Evolutionary conservation across 2,797 vertebrate species (phyloP).

Genomic region (Notolabrus celidotus): DNA sequence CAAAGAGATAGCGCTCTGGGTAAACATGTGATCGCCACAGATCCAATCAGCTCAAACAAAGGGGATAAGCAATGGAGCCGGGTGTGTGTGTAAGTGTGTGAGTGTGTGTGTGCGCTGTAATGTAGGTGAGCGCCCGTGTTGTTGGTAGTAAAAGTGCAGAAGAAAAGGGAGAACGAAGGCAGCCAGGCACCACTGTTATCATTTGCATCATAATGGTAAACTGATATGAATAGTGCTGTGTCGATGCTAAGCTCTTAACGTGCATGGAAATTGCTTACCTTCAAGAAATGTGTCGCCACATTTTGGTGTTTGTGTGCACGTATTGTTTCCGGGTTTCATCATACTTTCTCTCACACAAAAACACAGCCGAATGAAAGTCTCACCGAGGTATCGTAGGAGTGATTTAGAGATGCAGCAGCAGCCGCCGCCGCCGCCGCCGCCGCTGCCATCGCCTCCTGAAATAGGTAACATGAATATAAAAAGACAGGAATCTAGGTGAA

Average conservation of each 20-base stretch:
- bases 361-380: slow-evolving; percentile 41
- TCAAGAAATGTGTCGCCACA: slow-evolving; percentile 74
- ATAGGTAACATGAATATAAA: slow-evolving; percentile 42
- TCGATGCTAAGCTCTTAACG: slow-evolving; percentile 76
- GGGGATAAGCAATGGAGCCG: slow-evolving; percentile 76
- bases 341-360: slow-evolving; percentile 43
- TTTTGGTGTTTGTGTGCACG: slow-evolving; percentile 42
- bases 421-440: too few species aligned
- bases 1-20: slow-evolving; percentile 80
- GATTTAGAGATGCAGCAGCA: slow-evolving; percentile 48
- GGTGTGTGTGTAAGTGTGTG: slow-evolving; percentile 56
- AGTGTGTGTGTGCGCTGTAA: slow-evolving; percentile 36
- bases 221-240: slow-evolving; percentile 75
- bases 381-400: slow-evolving; percentile 62
- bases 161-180: slow-evolving; percentile 50
- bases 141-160: slow-evolving; percentile 62
- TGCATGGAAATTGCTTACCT: slow-evolving; percentile 79
- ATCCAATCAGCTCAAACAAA: slow-evolving; percentile 84
- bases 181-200: slow-evolving; percentile 76
- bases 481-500: slow-evolving; percentile 29
- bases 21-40: slow-evolving; percentile 83
- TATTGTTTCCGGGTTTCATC: slow-evolving; percentile 78
- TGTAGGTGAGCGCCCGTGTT: slow-evolving; percentile 73
- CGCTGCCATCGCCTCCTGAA: slow-evolving; percentile 51
- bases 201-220: slow-evolving; percentile 84